phyloP scores from a whole-genome alignment of 2,113 vertebrate species.

The Lepidothrix coronata region DNA sequence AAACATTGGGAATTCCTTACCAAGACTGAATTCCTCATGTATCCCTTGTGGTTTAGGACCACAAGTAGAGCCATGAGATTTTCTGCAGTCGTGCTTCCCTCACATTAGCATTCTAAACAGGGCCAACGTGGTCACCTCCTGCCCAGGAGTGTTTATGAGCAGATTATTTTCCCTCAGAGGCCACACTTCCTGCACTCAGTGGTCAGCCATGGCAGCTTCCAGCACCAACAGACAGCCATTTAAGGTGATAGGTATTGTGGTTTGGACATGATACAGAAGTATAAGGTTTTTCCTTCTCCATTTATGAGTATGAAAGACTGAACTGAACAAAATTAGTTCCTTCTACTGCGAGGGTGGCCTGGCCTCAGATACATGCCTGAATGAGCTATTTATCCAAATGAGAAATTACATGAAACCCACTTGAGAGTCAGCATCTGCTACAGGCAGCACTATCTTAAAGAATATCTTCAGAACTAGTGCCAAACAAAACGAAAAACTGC shows the following conservation, averaged over 20 bases:
- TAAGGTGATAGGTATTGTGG: constrained; percentile 3
- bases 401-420: constrained; percentile 23
- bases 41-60: not conserved
- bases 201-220: not conserved
- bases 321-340: constrained; percentile 15
- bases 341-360: constrained; percentile 19
- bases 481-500: constrained; percentile 12
- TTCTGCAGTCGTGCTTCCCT: not conserved
- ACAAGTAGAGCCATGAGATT: not conserved
- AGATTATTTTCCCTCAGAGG: constrained; percentile 43
- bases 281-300: not conserved
- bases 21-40: not conserved
- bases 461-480: not conserved
- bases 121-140: not conserved
- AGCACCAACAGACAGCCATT: not conserved
- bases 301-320: constrained; percentile 4
- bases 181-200: not conserved
- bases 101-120: not conserved
- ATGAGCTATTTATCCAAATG: constrained; percentile 8
- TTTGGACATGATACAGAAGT: constrained; percentile 15
- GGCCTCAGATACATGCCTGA: not conserved
- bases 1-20: not conserved
- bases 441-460: not conserved
- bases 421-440: constrained; percentile 6
- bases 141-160: constrained; percentile 29